Evolutionary conservation across 1,140 invertebrate genomes (phyloP), one percentile per base, ranked within the genome.

Genomic region (Agraylea sexmaculata): DNA sequence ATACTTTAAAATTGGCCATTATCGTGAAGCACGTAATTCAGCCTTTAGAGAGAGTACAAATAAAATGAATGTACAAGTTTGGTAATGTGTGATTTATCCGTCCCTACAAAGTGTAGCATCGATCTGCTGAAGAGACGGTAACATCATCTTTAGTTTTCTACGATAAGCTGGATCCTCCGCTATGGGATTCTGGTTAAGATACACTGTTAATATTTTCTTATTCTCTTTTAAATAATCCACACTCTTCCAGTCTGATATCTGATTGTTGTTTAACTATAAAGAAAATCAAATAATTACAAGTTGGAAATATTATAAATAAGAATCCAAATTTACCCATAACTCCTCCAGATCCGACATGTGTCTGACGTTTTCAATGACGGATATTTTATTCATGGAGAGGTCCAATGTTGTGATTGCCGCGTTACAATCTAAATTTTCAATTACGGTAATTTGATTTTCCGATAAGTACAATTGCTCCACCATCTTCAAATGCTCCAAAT

Each of bases 161-260:
- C 94, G 64, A 55, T 99, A 99, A 46, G 79, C 84, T 0, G 82
- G 68, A 61, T 92, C 87, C 12, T 76, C 72, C 1, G 78, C 75
- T 2, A 98, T 63, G 0, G 93, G 92, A 70, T 98, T 99, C 12
- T 81, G 66, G 58, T 97, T 92, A 47, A 99, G 62, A 59, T 99
- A 99, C 19, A 99, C 77, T 1, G 93, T 98, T 40, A 75, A 62
- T 7, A 99, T 58, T 21, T 83, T 78, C 52, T 78, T 80, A 48
- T 92, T 80, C 0, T 68, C 51, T 27, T 71, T 66, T 31, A 98
- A 66, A 37, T 75, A 69, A 31, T 94, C 80, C 4, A 98, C 52
- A 29, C 83, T 81, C 19, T 72, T 74, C 92, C 92, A 98, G 31
- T 87, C 78, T 34, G 75, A 66, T 30, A 98, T 76, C 53, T 78